These are phyloP conservation scores for Tragopan temminckii DNA, from an alignment of 2,797 vertebrate genomes.

Conservation along the genomic window DNA sequence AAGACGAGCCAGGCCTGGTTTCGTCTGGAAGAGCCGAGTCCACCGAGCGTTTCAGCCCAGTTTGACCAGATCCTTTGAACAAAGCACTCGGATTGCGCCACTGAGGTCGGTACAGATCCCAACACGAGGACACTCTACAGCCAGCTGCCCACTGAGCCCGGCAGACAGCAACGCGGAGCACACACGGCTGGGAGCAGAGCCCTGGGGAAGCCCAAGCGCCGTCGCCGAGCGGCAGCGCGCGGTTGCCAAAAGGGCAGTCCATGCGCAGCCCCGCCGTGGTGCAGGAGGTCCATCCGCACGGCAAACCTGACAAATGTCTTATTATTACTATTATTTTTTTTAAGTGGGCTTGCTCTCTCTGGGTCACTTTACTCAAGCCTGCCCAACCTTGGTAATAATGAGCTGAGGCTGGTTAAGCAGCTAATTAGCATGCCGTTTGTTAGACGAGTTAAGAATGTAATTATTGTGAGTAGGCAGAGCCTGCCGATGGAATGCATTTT, in stretches of 20 bases:
- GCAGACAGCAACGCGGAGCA: not conserved
- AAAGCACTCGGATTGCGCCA: not conserved
- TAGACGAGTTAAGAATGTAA: slow-evolving; percentile 92
- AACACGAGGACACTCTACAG: no score
- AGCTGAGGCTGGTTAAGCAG: slow-evolving; percentile 80
- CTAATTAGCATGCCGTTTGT: slow-evolving; percentile 89
- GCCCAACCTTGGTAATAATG: slow-evolving; percentile 74
- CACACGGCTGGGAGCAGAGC: not conserved
- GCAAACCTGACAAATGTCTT: slow-evolving; percentile 46
- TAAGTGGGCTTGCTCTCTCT: slow-evolving; percentile 29
- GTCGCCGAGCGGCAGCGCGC: not conserved
- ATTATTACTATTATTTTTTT: slow-evolving; percentile 64
- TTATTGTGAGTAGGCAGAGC: slow-evolving; percentile 86
- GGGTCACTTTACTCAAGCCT: slow-evolving; percentile 64
- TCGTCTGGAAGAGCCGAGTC: not conserved
- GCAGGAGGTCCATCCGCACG: slow-evolving; percentile 16
- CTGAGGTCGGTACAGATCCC: not conserved
- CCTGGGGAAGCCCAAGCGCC: not conserved
- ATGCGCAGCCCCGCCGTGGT: not conserved
- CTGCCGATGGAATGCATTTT: slow-evolving; percentile 84
- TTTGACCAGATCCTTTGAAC: not conserved
- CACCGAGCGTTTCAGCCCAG: not conserved
- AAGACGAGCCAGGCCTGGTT: not conserved
- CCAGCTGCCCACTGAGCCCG: no score
- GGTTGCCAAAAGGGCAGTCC: not conserved